Percentiles rank a stretch among this genome's conserved stretches.
Evolutionary conservation across 2,113 vertebrate species (phyloP).

Genomic region (Atlantisia rogersi): DNA sequence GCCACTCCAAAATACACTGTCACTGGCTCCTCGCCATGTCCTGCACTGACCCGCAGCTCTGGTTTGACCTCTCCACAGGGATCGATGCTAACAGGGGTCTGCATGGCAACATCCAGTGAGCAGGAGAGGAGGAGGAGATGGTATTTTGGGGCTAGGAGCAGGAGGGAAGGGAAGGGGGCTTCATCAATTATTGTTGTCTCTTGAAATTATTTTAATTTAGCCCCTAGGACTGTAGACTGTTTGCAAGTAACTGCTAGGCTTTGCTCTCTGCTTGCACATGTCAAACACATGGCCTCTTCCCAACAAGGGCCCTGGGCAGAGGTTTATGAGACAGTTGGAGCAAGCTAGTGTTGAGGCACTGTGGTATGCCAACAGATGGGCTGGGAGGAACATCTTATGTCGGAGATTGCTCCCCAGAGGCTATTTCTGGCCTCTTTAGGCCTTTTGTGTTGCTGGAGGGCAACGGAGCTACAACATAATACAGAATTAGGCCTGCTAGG

Average conservation of each 20-base stretch:
- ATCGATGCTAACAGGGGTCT: neutral
- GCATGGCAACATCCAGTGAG: rapidly evolving
- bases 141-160: neutral
- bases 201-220: neutral
- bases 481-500: neutral
- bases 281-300: slow-evolving; percentile 5
- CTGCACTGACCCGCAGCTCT: neutral
- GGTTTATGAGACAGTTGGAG: slow-evolving; percentile 6
- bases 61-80: rapidly evolving
- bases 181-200: neutral
- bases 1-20: neutral
- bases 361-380: slow-evolving; percentile 41
- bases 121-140: neutral
- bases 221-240: neutral
- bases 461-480: neutral
- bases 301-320: neutral
- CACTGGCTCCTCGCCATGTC: neutral
- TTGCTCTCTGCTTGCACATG: neutral
- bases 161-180: rapidly evolving
- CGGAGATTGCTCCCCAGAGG: slow-evolving; percentile 7
- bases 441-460: slow-evolving; percentile 24
- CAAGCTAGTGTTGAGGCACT: neutral
- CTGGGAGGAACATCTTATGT: slow-evolving; percentile 12
- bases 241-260: neutral
- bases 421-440: slow-evolving; percentile 26